Percentiles rank a stretch among this genome's conserved stretches.
phyloP scores from a whole-genome alignment of 1,140 invertebrate species.

The Drosophila sechellia region DNA sequence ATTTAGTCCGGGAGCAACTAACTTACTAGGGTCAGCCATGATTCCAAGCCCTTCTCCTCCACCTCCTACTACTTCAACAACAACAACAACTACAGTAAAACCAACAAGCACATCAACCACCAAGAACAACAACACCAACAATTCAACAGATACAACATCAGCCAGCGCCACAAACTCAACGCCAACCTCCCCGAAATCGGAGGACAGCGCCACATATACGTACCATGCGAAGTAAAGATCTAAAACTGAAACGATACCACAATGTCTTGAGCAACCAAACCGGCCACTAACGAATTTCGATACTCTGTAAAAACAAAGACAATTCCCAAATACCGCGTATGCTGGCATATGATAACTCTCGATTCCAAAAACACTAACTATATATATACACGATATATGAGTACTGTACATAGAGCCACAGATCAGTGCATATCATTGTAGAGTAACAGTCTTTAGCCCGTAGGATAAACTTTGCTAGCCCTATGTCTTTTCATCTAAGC shows the following conservation, averaged over 20 bases:
- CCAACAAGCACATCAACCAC: slow-evolving; percentile 35
- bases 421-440: slow-evolving; percentile 50
- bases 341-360: slow-evolving; percentile 31
- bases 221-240: slow-evolving; percentile 69
- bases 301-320: slow-evolving; percentile 32
- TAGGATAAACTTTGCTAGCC: slow-evolving; percentile 19
- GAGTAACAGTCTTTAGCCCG: slow-evolving; percentile 28
- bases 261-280: slow-evolving; percentile 55
- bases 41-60: slow-evolving; percentile 43
- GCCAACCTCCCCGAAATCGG: slow-evolving; percentile 65
- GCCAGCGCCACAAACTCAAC: slow-evolving; percentile 47
- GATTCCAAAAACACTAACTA: slow-evolving; percentile 35
- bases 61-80: slow-evolving; percentile 35
- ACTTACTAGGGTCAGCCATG: slow-evolving; percentile 62
- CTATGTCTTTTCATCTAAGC: slow-evolving; percentile 23
- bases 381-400: slow-evolving; percentile 15
- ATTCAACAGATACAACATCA: slow-evolving; percentile 51
- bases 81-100: slow-evolving; percentile 25
- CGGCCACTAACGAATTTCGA: slow-evolving; percentile 75
- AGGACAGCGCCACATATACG: slow-evolving; percentile 55
- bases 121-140: slow-evolving; percentile 55
- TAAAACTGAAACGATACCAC: slow-evolving; percentile 18
- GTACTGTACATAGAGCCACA: slow-evolving; percentile 38
- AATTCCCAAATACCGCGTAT: slow-evolving; percentile 28
- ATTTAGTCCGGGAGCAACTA: slow-evolving; percentile 74